phyloP scores from a whole-genome alignment of 2,113 vertebrate genomes.

The Alexandromys fortis region DNA sequence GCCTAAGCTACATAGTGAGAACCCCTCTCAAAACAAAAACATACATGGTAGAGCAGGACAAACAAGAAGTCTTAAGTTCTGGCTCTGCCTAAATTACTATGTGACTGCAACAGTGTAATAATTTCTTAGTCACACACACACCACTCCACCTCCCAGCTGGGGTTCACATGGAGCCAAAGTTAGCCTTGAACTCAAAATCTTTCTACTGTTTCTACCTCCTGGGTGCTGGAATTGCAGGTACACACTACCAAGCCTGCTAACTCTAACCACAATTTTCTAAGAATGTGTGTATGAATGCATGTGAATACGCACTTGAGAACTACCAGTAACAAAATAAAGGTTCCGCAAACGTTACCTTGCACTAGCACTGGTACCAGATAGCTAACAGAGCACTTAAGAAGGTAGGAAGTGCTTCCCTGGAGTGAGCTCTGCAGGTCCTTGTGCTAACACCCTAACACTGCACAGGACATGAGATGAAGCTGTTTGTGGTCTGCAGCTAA shows the following conservation, averaged over 20 bases:
- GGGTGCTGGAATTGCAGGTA: neutral
- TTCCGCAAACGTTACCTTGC: conserved; percentile 1
- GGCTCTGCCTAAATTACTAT: neutral
- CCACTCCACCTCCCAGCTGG: neutral
- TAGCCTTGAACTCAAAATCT: neutral
- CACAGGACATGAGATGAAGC: neutral
- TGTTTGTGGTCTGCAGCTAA: neutral
- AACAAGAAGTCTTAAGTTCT: neutral
- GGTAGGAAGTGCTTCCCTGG: neutral
- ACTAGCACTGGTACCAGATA: neutral
- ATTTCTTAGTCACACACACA: neutral
- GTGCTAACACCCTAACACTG: neutral
- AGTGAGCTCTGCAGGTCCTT: neutral
- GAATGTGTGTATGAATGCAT: neutral
- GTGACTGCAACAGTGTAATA: neutral
- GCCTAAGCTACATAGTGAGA: neutral
- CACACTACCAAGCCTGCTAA: neutral
- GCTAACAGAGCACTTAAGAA: neutral
- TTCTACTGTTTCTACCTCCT: neutral
- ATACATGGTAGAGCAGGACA: neutral
- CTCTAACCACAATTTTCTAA: neutral
- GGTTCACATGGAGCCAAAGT: neutral
- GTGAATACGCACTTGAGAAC: neutral
- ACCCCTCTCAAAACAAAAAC: neutral
- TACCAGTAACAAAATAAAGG: conserved; percentile 8